Evolutionary conservation across 2,797 vertebrate species (phyloP), one percentile per base, ranked within the genome.

Genomic region (Anolis apletophallus): DNA sequence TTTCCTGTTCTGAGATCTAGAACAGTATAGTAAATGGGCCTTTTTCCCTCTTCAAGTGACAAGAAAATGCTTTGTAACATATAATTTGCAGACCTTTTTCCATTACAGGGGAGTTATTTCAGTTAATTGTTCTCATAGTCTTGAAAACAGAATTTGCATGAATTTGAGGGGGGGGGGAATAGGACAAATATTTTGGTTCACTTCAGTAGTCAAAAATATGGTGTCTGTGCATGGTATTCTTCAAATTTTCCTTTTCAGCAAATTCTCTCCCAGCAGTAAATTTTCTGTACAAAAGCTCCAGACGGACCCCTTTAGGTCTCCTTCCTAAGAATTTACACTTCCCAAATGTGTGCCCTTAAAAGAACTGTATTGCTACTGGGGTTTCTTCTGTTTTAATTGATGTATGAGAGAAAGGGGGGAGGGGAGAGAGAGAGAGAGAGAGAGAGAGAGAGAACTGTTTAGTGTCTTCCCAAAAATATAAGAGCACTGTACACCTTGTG

Each of bases 11-110:
- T 83, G 59, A 73, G 84, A 84, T 85, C 32, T 80, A 0, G 80
- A 80, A 57, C 64, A 80, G 46, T 85, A 72, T 80, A 84, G n/a
- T 92, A 90, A 95, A 93, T 87, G 32, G 71, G 76, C 72, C 68
- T 92, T 87, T 93, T 10, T 93, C 93, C 90, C 90, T 92, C 88
- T 89, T 36, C 61, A 89, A 90, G 85, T 87, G 89, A 50, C 46
- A 90, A 78, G 83, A 86, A 92, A 84, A 85, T 91, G 50, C 69
- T 86, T 86, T 90, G 76, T 87, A 67, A 52, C 64, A 61, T 83
- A 40, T 77, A 52, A 86, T 85, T 84, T 77, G 40, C 59, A 1
- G 14, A 67, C 88, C 46, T 13, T 73, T 83, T 83, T 90, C 46
- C 84, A 76, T 88, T 61, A 17, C 67, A 17, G 73, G 59, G 90